These are phyloP conservation scores for Phyto melanocephala DNA, from an alignment of 2,888 invertebrate species.

Conservation along the genomic window DNA sequence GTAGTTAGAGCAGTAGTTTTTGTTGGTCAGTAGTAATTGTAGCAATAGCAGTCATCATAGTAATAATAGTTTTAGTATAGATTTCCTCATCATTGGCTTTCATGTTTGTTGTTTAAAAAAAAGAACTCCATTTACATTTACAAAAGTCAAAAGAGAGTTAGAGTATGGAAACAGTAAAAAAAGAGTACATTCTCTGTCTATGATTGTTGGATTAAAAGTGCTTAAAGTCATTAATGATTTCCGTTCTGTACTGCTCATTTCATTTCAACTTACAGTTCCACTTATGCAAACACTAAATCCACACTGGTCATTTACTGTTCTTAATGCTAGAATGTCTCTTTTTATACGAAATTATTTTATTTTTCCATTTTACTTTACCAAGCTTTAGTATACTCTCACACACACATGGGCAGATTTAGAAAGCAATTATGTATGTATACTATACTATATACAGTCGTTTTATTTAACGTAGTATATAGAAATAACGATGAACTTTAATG, in stretches of 20 bases:
- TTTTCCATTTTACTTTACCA: background rate
- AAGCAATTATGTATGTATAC: slow-evolving; percentile 27
- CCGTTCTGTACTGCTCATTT: slow-evolving; percentile 48
- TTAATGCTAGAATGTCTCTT: slow-evolving; percentile 13
- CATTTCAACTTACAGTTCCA: slow-evolving; percentile 7
- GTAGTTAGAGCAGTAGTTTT: background rate
- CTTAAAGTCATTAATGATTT: slow-evolving; percentile 65
- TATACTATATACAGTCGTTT: background rate
- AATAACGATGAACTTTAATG: background rate
- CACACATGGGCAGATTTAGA: background rate
- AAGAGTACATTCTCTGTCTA: slow-evolving; percentile 34
- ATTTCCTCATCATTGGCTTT: slow-evolving; percentile 58
- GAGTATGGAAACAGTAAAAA: slow-evolving; percentile 3
- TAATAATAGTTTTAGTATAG: slow-evolving; percentile 49
- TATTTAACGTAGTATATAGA: background rate
- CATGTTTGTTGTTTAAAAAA: slow-evolving; percentile 26
- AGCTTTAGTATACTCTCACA: background rate
- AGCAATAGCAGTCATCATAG: slow-evolving; percentile 23
- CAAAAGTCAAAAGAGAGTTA: background rate
- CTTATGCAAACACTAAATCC: background rate
- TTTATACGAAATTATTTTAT: background rate
- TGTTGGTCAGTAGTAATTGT: background rate
- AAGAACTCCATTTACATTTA: background rate
- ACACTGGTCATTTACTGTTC: slow-evolving; percentile 49
- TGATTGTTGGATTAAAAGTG: slow-evolving; percentile 64